Conservation (phyloP, 2,888 invertebrate species). For the Graphium colonna region DNA sequence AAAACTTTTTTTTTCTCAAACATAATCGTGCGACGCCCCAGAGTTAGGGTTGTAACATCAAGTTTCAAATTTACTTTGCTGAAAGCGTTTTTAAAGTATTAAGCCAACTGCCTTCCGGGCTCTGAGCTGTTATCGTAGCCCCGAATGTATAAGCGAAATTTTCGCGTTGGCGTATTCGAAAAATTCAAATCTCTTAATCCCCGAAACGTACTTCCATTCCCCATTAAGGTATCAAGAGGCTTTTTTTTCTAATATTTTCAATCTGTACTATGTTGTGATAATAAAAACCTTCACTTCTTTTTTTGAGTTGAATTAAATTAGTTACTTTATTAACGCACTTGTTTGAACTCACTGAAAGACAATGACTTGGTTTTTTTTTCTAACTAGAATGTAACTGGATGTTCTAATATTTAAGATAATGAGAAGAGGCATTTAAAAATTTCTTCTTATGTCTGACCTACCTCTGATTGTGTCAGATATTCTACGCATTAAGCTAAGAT, state of each 20-base stretch:
- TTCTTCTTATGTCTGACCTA: no score
- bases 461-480: no score
- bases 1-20: constrained; percentile 16
- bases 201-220: neutral
- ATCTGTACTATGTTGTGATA: neutral
- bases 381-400: no score
- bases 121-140: constrained; percentile 15
- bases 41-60: constrained; percentile 18
- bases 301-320: no score
- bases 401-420: no score
- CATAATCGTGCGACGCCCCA: constrained; percentile 10
- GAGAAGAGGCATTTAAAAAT: no score
- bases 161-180: constrained; percentile 6
- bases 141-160: constrained; percentile 14
- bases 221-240: neutral
- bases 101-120: constrained; percentile 19
- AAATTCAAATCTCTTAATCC: constrained; percentile 17
- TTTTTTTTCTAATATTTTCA: no score
- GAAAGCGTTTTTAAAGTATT: constrained; percentile 23
- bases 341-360: no score
- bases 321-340: no score
- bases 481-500: no score
- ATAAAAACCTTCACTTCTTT: no score
- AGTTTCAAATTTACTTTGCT: constrained; percentile 22
- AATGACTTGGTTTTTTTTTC: no score